Evolutionary conservation across 2,888 invertebrate genomes (phyloP), one percentile per base, ranked within the genome.

Genomic region (Smittia sp.): DNA sequence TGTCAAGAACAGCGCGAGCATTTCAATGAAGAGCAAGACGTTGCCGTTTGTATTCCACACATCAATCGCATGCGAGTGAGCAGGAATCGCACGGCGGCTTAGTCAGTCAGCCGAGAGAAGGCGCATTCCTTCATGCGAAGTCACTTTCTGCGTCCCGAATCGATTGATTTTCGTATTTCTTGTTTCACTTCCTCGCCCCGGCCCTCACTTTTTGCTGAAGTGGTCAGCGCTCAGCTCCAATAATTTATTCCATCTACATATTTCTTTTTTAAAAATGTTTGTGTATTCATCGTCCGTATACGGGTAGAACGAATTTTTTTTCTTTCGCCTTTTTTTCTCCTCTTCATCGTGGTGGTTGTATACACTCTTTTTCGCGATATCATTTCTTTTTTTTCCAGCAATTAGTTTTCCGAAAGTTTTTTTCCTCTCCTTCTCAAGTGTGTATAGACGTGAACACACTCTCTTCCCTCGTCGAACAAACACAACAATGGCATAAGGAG

Each of bases 381-480:
- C 73, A 73, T 73, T 73, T 72, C 72, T 72, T 72, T 72, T 72
- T 68, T 65, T 73, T 65, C 46, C 73, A 73, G 73, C 73, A 73
- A 73, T 73, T 73, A 73, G 73, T 73, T 73, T 72, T 72, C 72
- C 72, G 72, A 72, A 72, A 72, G 72, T 72, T 72, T 62, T 72
- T 70, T 69, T 67, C n/a, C 24, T 69, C 41, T 54, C 54, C 38
- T 70, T 46, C 46, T 54, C 20, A 70, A 70, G 69, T 70, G 54
- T 70, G 24, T 39, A 70, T 20, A 25, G 27, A 70, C 22, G n/a
- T 27, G 27, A 18, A 63, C 25, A 63, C 63, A 63, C 63, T 63
- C 63, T 58, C 58, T 7, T 46, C 46, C n/a, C 46, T 46, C 46
- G 46, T 58, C 68, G 25, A 25, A 70, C 69, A 70, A 70, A 70